These are phyloP conservation scores for Tenthredo amoena DNA, from an alignment of 2,888 invertebrate species.

Conservation along the genomic window DNA sequence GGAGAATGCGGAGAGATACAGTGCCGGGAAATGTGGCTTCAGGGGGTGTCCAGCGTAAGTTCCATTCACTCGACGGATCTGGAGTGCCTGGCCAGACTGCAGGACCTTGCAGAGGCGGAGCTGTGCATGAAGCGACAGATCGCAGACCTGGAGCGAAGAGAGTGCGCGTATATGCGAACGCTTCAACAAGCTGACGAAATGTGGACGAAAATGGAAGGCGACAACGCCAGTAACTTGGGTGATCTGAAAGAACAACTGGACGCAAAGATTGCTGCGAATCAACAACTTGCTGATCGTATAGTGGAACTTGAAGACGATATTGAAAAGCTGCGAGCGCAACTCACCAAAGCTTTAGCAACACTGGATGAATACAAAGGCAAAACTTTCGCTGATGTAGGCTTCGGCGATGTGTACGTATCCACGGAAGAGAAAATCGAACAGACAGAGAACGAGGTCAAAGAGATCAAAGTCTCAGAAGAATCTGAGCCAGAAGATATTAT, in stretches of 20 bases:
- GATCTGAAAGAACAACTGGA: conserved; percentile 79
- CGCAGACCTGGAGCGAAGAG: conserved; percentile 83
- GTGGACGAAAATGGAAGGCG: conserved; percentile 85
- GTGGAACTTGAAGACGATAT: conserved; percentile 78
- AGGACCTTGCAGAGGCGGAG: conserved; percentile 80
- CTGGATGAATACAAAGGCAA: conserved; percentile 10
- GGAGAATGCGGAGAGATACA: conserved; percentile 66
- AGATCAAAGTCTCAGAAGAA: background rate
- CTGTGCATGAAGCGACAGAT: conserved; percentile 83
- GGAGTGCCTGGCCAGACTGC: conserved; percentile 78
- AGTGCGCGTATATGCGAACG: conserved; percentile 85
- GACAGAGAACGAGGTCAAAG: conserved; percentile 27
- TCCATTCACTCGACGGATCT: conserved; percentile 74
- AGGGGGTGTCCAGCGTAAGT: conserved; percentile 61
- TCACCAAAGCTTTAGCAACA: conserved; percentile 67
- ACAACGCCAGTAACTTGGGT: conserved; percentile 77
- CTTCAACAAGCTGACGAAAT: conserved; percentile 86
- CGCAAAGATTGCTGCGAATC: conserved; percentile 81
- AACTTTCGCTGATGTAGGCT: conserved; percentile 52
- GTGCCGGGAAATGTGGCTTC: conserved; percentile 62
- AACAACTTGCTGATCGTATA: conserved; percentile 79
- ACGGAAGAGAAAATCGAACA: conserved; percentile 46
- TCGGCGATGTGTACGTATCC: conserved; percentile 48
- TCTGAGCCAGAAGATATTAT: background rate
- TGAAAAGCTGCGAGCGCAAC: conserved; percentile 82